phyloP scores from a whole-genome alignment of 1,140 invertebrate genomes.

The Copidosoma floridanum region DNA sequence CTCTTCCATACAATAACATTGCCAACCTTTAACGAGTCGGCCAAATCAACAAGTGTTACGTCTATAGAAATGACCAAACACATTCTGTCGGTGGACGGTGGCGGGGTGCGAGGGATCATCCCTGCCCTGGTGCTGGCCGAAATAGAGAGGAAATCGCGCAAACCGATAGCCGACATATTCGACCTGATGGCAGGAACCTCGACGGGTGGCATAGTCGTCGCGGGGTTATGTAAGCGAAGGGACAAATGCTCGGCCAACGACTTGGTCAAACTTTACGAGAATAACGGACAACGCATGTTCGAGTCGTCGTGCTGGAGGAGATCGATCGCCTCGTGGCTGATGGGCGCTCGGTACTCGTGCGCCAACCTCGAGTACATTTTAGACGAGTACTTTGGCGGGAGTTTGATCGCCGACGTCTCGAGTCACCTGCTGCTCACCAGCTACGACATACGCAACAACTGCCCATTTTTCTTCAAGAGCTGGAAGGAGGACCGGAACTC shows the following conservation, averaged over 20 bases:
- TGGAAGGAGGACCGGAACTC: not conserved
- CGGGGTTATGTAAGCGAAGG: too few species aligned
- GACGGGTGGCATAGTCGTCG: too few species aligned
- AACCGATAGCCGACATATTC: not conserved
- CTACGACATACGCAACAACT: not conserved
- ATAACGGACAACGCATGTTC: constrained; percentile 26
- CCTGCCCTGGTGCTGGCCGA: not conserved
- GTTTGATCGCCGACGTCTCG: not conserved
- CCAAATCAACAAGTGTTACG: too few species aligned
- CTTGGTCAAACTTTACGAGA: constrained; percentile 23
- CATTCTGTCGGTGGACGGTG: too few species aligned
- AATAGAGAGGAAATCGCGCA: not conserved
- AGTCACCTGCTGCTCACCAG: not conserved
- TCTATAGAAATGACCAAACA: too few species aligned
- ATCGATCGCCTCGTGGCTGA: constrained; percentile 28
- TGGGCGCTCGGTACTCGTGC: not conserved
- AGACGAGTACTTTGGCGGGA: not conserved
- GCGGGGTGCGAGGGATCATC: too few species aligned
- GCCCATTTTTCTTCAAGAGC: constrained; percentile 3
- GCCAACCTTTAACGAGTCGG: too few species aligned
- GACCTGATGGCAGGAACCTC: too few species aligned
- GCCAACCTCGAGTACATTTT: not conserved
- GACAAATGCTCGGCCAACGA: constrained; percentile 17
- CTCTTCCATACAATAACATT: too few species aligned
- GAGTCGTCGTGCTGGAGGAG: constrained; percentile 24